Base-by-base conservation (phyloP, 2,888 invertebrate species). In the Leptarthrus brevirostris region DNA sequence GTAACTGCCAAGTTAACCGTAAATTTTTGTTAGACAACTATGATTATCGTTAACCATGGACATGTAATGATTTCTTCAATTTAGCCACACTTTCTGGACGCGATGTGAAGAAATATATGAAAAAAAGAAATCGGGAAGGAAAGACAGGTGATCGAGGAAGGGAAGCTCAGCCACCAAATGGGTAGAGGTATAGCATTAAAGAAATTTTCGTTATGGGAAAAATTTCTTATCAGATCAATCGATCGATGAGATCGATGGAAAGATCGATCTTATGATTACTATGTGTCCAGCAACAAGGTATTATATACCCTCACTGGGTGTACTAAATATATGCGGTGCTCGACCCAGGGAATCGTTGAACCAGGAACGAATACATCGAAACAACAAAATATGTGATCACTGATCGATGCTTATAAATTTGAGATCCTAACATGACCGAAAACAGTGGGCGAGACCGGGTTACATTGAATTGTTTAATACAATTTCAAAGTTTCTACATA, bases 191-290 rank as follows among this genome's bases (percentile, higher is more conserved):
- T 53, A 20, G 18, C 22, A 53, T 53, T 53, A 53, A 22, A 22
- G 53, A 53, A 44, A 20, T 53, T 22, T 53, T 53, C 20, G 53
- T 53, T 53, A 53, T 53, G 53, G 20, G 53, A 53, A 53, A 53
- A 20, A 20, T 22, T 12, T 16, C 6, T 53, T 53, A 53, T 53
- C 53, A 53, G 53, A 53, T 53, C 53, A 20, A 53, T 16, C 22
- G 53, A 53, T 53, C 53, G 18, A 8, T 3, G 22, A 22, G 22
- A 53, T 47, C 47, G 5, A 47, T 22, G 22, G 22, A 53, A 44
- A 53, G 53, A 53, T 53, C 53, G 53, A 53, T 53, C 20, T 53
- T 22, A 8, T 20, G 53, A 53, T 53, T 53, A 53, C 53, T 53
- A 22, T 6, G 14, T 18, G 14, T 18, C 53, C 20, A n/a, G 22